Conservation (phyloP, 2,113 vertebrate genomes). For the Lynx canadensis region DNA sequence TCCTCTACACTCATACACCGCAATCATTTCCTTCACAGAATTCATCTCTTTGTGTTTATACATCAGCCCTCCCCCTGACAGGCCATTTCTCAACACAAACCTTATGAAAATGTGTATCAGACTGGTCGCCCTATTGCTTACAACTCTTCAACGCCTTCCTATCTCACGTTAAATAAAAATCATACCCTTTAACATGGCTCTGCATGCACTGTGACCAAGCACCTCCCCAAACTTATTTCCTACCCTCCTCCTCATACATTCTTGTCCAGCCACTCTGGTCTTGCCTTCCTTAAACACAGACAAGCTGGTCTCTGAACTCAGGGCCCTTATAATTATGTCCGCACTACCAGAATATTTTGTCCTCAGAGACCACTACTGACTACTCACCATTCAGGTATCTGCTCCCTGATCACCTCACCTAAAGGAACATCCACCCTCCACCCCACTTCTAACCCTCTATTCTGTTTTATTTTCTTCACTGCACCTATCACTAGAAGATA, state of each 20-base stretch:
- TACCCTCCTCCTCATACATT: neutral
- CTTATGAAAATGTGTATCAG: neutral
- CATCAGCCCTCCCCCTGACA: neutral
- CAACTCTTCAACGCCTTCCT: neutral
- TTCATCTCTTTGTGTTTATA: neutral
- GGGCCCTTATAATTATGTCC: neutral
- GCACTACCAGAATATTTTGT: neutral
- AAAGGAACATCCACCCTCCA: neutral
- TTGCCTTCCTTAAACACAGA: constrained; percentile 1
- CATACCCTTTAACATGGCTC: neutral
- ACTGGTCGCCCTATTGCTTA: neutral
- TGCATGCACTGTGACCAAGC: neutral
- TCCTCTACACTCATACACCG: neutral
- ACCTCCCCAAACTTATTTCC: neutral
- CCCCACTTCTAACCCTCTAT: neutral
- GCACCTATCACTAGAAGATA: neutral
- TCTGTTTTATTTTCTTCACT: neutral
- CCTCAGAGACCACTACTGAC: neutral
- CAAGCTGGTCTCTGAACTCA: neutral
- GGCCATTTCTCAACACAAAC: neutral
- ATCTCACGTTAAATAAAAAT: neutral
- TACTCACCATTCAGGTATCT: neutral
- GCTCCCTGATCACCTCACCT: neutral
- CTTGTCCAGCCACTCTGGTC: neutral
- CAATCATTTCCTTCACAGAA: neutral